A percentile compares a stretch with the other conserved stretches of the same genome.
These are phyloP conservation scores for Polymixis flavicincta DNA, from an alignment of 2,888 invertebrate genomes.

Conservation along the genomic window DNA sequence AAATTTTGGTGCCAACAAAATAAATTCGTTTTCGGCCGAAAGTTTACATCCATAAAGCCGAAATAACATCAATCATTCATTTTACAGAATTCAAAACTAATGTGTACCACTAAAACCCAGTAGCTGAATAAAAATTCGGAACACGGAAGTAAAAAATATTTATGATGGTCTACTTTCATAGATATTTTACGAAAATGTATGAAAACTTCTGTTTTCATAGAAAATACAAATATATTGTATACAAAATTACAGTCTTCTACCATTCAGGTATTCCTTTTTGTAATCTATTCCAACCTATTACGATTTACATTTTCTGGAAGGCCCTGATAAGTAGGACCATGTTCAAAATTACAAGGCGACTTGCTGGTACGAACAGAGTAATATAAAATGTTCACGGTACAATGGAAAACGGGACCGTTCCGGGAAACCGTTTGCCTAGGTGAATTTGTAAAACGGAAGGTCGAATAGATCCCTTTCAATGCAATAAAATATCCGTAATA, in stretches of 20 bases:
- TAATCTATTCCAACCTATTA: neutral
- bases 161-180: neutral
- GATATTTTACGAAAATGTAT: slow-evolving; percentile 2
- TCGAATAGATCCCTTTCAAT: slow-evolving; percentile 54
- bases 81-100: slow-evolving; percentile 30
- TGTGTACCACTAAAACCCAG: slow-evolving; percentile 5
- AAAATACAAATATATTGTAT: neutral
- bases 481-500: slow-evolving; percentile 61
- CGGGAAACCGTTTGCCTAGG: slow-evolving; percentile 56
- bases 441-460: slow-evolving; percentile 60
- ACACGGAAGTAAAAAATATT: neutral
- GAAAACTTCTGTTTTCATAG: neutral
- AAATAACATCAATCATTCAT: slow-evolving; percentile 39
- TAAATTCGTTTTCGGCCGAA: slow-evolving; percentile 5
- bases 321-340: neutral
- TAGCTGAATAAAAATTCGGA: slow-evolving; percentile 5
- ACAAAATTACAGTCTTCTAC: neutral
- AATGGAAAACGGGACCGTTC: slow-evolving; percentile 43
- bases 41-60: slow-evolving; percentile 13
- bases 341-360: slow-evolving; percentile 27
- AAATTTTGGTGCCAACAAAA: slow-evolving; percentile 6
- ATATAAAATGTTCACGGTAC: slow-evolving; percentile 62
- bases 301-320: neutral
- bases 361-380: slow-evolving; percentile 14
- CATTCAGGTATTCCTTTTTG: neutral